Evolutionary conservation across 64 coral and sea anemone genomes (phyloP), one percentile per base, ranked within the genome.

Genomic region (Orbicella faveolata): DNA sequence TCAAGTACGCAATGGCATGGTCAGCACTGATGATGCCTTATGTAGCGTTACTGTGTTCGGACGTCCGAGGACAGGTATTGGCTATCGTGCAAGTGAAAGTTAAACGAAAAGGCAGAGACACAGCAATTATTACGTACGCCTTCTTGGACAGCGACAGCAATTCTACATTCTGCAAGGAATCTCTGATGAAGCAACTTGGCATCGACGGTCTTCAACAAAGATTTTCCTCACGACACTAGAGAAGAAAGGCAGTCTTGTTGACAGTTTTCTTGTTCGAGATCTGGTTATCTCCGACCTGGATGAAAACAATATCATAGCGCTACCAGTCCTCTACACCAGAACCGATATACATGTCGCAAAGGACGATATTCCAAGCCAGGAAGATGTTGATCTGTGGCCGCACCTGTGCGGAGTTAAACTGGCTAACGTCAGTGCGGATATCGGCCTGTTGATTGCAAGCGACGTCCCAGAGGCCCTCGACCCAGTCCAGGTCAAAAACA

Each of bases 361-460:
- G 15, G 55, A 59, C 10, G 74, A 88, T 36, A 78, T 88, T n/a
- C 73, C 74, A 61, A 88, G 74, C 59, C 74, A 88, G 44, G 87
- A 88, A 61, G 74, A 88, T 16, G 73, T 76, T 34, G 86, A 88
- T 64, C 74, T 76, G 75, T 77, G 86, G 86, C 86, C 87, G 6
- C 87, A 36, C 76, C 74, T 88, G 59, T 30, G 77, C 30, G 87
- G 70, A 8, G 35, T 87, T 1, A 55, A 36, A 9, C 23, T 88
- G 21, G 74, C 74, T 13, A 25, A 21, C 9, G 15, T 77, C 11
- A 15, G 76, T 63, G 87, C 74, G 3, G 48, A 88, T 1, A 51
- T 88, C 18, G 57, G 74, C 33, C 25, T 88, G 61, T 61, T 88
- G 74, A 88, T 88, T 75, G 86, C 44, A 0, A 62, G 87, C 61